Percentiles rank a stretch among this genome's conserved stretches.
These are phyloP conservation scores for Carcharodon carcharias DNA, from an alignment of 2,797 vertebrate genomes.

Conservation along the genomic window DNA sequence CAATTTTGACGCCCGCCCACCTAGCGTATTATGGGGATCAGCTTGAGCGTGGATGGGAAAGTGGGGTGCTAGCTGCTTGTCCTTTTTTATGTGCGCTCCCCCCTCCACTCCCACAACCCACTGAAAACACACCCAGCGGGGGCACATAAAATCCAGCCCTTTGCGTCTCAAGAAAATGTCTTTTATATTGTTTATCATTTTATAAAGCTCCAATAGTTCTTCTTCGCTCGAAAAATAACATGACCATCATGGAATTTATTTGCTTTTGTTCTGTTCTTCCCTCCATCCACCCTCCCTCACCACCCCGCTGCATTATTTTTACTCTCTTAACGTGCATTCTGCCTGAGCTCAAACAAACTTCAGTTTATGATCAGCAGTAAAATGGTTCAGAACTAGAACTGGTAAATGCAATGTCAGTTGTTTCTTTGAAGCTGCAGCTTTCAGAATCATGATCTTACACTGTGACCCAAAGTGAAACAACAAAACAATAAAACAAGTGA, in stretches of 20 bases:
- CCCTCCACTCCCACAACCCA: too few relatives aligned
- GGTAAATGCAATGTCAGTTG: constrained; percentile 50
- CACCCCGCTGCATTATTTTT: background rate
- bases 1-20: too few relatives aligned
- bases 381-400: constrained; percentile 51
- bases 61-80: too few relatives aligned
- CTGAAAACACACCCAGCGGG: too few relatives aligned
- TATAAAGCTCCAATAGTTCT: background rate
- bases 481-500: background rate
- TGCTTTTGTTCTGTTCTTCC: background rate
- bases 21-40: too few relatives aligned
- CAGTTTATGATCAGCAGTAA: constrained; percentile 54
- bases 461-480: background rate
- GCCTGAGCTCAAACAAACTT: background rate
- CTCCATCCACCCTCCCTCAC: too few relatives aligned
- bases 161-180: background rate
- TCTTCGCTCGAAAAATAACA: background rate
- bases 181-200: background rate
- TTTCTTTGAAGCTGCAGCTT: constrained; percentile 52
- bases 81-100: too few relatives aligned
- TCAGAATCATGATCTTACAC: constrained; percentile 39
- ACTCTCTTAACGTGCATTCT: background rate
- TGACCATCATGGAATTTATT: background rate
- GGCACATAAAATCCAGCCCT: too few relatives aligned
- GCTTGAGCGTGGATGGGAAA: too few relatives aligned